Evolutionary conservation across 23 tunicate species (phyloP), one percentile per base, ranked within the genome.

Genomic region (Corella eumyota): DNA sequence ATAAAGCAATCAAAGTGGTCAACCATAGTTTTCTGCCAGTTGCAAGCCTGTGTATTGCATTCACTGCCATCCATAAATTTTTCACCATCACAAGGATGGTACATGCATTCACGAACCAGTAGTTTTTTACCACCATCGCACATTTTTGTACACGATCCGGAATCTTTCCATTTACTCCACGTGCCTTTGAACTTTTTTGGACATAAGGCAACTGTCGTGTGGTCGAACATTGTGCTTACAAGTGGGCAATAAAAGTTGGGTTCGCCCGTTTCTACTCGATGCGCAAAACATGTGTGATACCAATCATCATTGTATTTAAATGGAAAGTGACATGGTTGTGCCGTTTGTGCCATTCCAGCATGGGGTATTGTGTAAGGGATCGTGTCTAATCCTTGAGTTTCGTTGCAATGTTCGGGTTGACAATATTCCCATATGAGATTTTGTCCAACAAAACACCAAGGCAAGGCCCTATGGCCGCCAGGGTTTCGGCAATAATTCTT

Each of bases 401-500:
- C n/a, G n/a, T n/a, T n/a, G n/a, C n/a, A n/a, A n/a, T n/a, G n/a
- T n/a, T n/a, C n/a, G n/a, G n/a, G n/a, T n/a, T n/a, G n/a, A n/a
- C n/a, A n/a, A n/a, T n/a, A n/a, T n/a, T n/a, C n/a, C n/a, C n/a
- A n/a, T n/a, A n/a, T n/a, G n/a, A n/a, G n/a, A n/a, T n/a, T n/a
- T n/a, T n/a, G n/a, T n/a, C n/a, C n/a, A n/a, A n/a, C n/a, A n/a
- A n/a, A 85, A 60, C 95, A 85, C 95, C 95, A 85, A 21, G 95
- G 95, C 0, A 77, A 36, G 3, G 66, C 30, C 4, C 34, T 21
- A 3, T 0, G 25, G 3, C 71, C 79, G 20, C 65, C 69, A 26
- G 95, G 95, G 51, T 85, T 85, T 20, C 95, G 73, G 53, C 85
- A 85, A 71, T 23, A 77, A 23, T 38, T 65, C 34, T 36, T 65